Conservation (phyloP, 92 coral and sea anemone species). For the Bergia sp. region DNA sequence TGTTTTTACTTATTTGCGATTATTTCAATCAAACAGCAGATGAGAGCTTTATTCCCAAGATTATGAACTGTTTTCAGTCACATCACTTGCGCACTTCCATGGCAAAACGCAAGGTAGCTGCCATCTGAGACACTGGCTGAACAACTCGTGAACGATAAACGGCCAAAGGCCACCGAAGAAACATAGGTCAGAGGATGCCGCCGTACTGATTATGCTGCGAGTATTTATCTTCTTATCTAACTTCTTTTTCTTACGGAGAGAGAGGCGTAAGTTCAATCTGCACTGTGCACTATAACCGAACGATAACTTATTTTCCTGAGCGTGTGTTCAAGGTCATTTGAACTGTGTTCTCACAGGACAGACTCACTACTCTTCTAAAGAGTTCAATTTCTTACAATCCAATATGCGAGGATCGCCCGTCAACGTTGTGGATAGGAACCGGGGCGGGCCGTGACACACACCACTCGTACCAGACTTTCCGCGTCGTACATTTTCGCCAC, state of each 20-base stretch:
- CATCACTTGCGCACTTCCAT: neutral
- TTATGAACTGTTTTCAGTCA: neutral
- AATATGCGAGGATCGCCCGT: slow-evolving; percentile 90
- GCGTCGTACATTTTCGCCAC: slow-evolving; percentile 91
- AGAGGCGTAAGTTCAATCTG: no score
- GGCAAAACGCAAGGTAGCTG: neutral
- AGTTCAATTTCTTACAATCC: slow-evolving; percentile 62
- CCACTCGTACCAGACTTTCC: slow-evolving; percentile 99
- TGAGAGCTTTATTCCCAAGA: neutral
- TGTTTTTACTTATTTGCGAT: no score
- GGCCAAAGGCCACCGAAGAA: neutral
- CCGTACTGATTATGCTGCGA: no score
- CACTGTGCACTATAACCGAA: no score
- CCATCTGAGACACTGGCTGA: neutral
- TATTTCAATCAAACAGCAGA: no score
- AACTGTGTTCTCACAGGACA: neutral
- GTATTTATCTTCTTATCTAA: no score
- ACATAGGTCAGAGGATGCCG: no score
- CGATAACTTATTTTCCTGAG: neutral
- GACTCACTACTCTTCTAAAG: neutral
- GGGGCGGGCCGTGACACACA: slow-evolving; percentile 93
- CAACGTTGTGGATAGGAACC: slow-evolving; percentile 92
- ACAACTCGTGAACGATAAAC: no score
- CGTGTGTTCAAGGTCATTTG: neutral
- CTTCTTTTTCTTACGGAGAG: no score